Base-by-base conservation (phyloP, 2,113 vertebrate species). In the Salvelinus sp. region DNA sequence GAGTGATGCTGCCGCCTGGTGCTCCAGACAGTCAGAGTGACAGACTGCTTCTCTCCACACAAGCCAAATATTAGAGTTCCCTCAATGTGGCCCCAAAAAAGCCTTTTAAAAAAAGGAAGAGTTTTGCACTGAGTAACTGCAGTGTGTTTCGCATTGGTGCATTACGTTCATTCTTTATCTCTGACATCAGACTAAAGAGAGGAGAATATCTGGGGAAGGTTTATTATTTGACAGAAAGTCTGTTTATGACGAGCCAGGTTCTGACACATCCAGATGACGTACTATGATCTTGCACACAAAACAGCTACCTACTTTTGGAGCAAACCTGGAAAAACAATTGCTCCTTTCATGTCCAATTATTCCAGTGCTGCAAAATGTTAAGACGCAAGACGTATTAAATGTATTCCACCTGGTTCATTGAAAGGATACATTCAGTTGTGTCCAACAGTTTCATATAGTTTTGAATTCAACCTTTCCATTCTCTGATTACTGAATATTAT, bases 1-100 rank as follows among this genome's bases (percentile, higher is more conserved):
- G 88, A 91, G 85, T 82, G 69, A 90, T 79, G 84, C 90, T 91
- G 83, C 82, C 85, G 90, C 91, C 91, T 92, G 80, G 76, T 82
- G 66, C 68, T 90, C 72, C 85, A 93, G 92, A 91, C 91, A 87
- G 78, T 78, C n/a, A 67, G 75, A 81, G 77, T 82, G 85, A 86
- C 78, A 86, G 76, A 82, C 83, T 68, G 79, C 79, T 73, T 28
- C 76, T 50, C 86, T 78, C 79, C 72, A 75, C 72, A 74, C 38
- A 44, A 44, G 2, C 9, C 38, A 44, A 44, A 44, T 73, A 79
- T 67, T 80, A 71, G 72, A 73, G 69, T 67, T 73, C n/a, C 73
- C 50, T 16, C 22, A 60, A 27, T 50, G 38, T 63, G n/a, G 16
- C 33, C 60, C 44, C 2, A 1, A 76, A 72, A 72, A 48, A 73